Base-by-base conservation (phyloP, 1,140 invertebrate species). In the Coelopa frigida region DNA sequence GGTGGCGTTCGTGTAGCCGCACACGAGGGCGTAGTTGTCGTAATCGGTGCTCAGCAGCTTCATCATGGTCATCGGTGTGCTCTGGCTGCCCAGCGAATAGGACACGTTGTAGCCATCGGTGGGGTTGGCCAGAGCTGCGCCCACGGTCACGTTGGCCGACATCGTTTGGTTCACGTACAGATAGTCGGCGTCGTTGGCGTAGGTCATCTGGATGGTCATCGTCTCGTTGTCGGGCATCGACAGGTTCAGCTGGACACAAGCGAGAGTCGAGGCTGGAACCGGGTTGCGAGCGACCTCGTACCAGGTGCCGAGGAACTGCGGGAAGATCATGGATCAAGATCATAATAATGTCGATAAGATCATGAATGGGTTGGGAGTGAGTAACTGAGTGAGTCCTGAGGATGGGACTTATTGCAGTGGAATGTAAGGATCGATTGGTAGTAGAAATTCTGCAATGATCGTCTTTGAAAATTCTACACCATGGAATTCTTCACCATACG, bases 81-180 rank as follows among this genome's bases (percentile, higher is more conserved):
- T 32, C 0, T n/a, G 4, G 0, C 54, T 51, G 3, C 58, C 54
- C 14, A 52, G 54, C 39, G 48, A 50, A 32, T 59, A 64, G 7
- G 40, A 52, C 5, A 64, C 48, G 10, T 59, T 60, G 15, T 48
- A 64, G 6, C 53, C 56, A 8, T 31, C 12, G 0, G 11, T 7
- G 0, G 0, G n/a, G 0, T 11, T 7, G 0, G 0, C 14, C 0
- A 36, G 29, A 1, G 10, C 15, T 21, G 55, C 41, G 0, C 6
- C 11, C 15, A 48, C 40, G 0, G 51, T 54, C 15, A 61, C 6
- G 4, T 55, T 64, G 14, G 61, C 48, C 20, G 56, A 58, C 58
- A 64, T 64, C 18, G 55, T 64, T 37, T 61, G 58, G 48, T 64
- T 64, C 3, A 64, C 58, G 56, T 56, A 63, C 0, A 58, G 61